Evolutionary conservation across 2,888 invertebrate genomes (phyloP).

Genomic region (Papilio gigon): DNA sequence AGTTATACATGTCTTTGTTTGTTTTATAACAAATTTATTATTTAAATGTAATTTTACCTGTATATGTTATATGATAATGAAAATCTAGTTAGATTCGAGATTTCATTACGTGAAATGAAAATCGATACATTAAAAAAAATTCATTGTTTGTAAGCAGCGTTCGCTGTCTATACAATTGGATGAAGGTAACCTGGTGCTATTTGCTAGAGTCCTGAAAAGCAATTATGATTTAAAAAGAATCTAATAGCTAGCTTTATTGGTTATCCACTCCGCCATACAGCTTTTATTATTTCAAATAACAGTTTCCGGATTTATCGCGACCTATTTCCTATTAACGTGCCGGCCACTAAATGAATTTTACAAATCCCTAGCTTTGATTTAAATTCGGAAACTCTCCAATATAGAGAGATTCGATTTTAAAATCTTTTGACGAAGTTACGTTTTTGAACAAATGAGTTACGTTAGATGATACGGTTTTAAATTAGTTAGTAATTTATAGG

Average conservation of each 20-base stretch:
- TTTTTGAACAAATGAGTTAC: background rate
- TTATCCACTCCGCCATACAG: background rate
- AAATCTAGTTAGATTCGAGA: background rate
- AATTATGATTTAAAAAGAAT: background rate
- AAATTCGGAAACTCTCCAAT: background rate
- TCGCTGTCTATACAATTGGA: no score
- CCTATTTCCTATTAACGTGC: slow-evolving; percentile 11
- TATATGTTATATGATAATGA: background rate
- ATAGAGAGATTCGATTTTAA: background rate
- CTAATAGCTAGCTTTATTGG: background rate
- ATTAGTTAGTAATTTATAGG: background rate
- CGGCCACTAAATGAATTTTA: background rate
- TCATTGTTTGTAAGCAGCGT: no score
- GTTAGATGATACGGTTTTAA: background rate
- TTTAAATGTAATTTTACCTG: slow-evolving; percentile 2
- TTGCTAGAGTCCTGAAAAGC: background rate
- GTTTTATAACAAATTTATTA: slow-evolving; percentile 18
- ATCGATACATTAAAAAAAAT: no score
- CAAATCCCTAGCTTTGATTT: slow-evolving; percentile 1
- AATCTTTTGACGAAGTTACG: background rate
- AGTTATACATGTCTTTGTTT: slow-evolving; percentile 1
- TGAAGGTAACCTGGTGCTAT: background rate
- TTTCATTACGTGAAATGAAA: background rate
- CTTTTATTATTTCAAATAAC: slow-evolving; percentile 8
- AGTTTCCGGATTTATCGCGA: slow-evolving; percentile 10